phyloP scores from a whole-genome alignment of 1,140 invertebrate genomes.

The Euglossa dilemma region DNA sequence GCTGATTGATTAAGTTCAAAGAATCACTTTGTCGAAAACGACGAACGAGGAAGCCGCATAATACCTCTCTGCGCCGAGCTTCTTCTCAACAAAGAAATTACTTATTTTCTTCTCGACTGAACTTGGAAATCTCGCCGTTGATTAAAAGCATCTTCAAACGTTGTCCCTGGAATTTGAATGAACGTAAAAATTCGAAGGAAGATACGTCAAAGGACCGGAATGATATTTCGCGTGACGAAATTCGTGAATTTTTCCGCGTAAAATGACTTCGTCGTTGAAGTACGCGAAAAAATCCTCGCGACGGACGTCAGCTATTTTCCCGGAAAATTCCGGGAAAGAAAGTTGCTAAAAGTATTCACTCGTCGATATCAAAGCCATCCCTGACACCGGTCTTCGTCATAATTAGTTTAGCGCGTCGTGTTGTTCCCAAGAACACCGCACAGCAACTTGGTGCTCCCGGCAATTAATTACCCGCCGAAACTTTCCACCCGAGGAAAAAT shows the following conservation, averaged over 20 bases:
- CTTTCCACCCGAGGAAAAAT: conserved; percentile 19
- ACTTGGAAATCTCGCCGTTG: neutral
- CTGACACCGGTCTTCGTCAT: too few relatives aligned
- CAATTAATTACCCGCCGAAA: conserved; percentile 26
- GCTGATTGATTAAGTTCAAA: conserved; percentile 37
- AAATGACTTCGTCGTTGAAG: too few relatives aligned
- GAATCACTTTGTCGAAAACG: conserved; percentile 21
- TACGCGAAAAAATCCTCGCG: too few relatives aligned
- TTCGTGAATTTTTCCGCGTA: too few relatives aligned
- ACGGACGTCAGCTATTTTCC: too few relatives aligned
- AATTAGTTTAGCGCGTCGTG: neutral
- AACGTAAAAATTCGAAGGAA: neutral
- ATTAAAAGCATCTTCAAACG: neutral
- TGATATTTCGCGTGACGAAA: too few relatives aligned
- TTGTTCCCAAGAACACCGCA: neutral
- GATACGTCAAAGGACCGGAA: neutral
- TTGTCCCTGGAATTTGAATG: neutral
- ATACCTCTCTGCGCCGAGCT: neutral
- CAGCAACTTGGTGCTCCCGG: neutral
- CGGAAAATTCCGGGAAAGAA: too few relatives aligned
- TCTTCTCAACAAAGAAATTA: neutral
- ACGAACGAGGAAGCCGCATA: neutral
- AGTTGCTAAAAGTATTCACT: too few relatives aligned
- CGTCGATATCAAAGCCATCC: too few relatives aligned
- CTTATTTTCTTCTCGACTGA: neutral